phyloP scores from a whole-genome alignment of 1,140 invertebrate genomes.

The Dendrolimus punctatus region DNA sequence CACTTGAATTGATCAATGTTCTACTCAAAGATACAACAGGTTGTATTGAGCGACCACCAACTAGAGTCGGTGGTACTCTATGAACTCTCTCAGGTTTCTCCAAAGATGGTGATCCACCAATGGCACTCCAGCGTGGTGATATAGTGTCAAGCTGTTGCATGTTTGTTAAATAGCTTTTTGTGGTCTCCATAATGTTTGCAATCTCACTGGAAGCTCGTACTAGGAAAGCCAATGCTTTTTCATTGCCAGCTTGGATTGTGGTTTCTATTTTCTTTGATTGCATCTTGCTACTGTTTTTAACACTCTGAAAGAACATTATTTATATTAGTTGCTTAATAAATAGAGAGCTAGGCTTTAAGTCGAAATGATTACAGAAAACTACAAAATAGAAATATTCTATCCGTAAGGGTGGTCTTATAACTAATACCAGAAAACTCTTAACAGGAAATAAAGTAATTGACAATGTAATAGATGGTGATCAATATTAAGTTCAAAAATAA shows the following conservation, averaged over 20 bases:
- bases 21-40: conserved; percentile 51
- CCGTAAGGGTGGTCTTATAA: too few relatives aligned
- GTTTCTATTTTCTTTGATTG: conserved; percentile 37
- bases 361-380: too few relatives aligned
- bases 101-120: conserved; percentile 26
- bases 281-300: conserved; percentile 33
- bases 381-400: too few relatives aligned
- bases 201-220: conserved; percentile 47
- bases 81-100: conserved; percentile 43
- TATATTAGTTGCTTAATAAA: too few relatives aligned
- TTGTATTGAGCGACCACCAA: conserved; percentile 48
- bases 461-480: too few relatives aligned
- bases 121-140: conserved; percentile 37
- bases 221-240: conserved; percentile 44
- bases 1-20: conserved; percentile 30
- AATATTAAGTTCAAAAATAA: too few relatives aligned
- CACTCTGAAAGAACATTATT: conserved; percentile 25
- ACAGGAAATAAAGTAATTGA: too few relatives aligned
- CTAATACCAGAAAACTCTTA: too few relatives aligned
- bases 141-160: conserved; percentile 33
- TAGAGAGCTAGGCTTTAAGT: too few relatives aligned
- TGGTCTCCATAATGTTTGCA: conserved; percentile 32
- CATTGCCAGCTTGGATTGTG: conserved; percentile 38
- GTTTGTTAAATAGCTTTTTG: conserved; percentile 46
- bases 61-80: conserved; percentile 43